Conservation (phyloP, 1,140 invertebrate genomes). For the Rhagoletis zephyria region DNA sequence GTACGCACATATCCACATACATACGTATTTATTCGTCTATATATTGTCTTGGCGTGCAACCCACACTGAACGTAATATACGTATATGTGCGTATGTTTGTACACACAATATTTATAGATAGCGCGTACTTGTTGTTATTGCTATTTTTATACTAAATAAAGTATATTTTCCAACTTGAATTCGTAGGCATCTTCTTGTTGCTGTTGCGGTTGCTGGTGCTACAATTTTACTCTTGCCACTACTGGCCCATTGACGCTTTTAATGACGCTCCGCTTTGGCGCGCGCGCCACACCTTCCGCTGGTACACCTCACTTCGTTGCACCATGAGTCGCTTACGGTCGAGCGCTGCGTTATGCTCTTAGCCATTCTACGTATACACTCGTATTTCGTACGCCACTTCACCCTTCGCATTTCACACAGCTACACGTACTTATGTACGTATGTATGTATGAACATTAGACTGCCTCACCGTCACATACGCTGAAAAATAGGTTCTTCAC, state of each 20-base stretch:
- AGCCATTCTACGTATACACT: background rate
- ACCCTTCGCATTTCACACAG: background rate
- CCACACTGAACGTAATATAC: background rate
- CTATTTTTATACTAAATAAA: background rate
- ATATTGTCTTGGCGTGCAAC: background rate
- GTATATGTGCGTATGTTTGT: background rate
- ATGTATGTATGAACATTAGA: too few species aligned
- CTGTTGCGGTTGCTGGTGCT: background rate
- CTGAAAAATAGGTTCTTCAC: too few species aligned
- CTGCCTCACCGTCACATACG: too few species aligned
- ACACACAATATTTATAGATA: background rate
- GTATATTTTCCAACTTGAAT: background rate
- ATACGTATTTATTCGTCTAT: too few species aligned
- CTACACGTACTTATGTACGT: too few species aligned
- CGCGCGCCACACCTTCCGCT: background rate
- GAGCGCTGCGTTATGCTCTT: background rate
- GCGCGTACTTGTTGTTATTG: conserved; percentile 11
- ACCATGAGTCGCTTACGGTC: too few species aligned
- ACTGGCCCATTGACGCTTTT: conserved; percentile 30
- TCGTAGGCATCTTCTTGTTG: background rate
- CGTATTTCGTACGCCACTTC: background rate
- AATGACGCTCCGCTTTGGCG: conserved; percentile 13
- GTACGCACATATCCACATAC: background rate
- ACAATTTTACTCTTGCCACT: background rate
- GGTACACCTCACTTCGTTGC: background rate